Evolutionary conservation across 2,113 vertebrate genomes (phyloP), one percentile per base, ranked within the genome.

Genomic region (Stomatorhinus ivindoensis): DNA sequence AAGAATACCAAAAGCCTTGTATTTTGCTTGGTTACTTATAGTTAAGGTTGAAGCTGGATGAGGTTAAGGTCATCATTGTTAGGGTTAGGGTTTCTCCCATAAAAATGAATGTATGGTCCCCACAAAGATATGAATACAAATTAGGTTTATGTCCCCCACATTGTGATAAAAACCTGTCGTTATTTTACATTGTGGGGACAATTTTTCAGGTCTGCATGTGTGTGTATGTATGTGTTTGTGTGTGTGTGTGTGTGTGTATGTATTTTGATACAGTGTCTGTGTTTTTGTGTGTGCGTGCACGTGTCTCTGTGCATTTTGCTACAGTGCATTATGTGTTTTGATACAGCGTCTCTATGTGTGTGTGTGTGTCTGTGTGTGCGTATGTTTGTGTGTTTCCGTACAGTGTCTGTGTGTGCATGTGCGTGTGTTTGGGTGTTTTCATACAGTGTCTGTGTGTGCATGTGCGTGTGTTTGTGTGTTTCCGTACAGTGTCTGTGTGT

Each of bases 401-500:
- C 92, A 87, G 91, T 19, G 6, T 83, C 86, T 39, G 1, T 9
- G n/a, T n/a, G n/a, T n/a, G n/a, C n/a, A 89, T 88, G 84, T 90
- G 88, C 91, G 65, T 80, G 58, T 88, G 44, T 80, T 0, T 80
- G 47, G 9, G 47, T 48, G 6, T 82, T 48, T 53, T 11, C 35
- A 48, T 80, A 53, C 51, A 61, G 88, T 53, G 61, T 51, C 17
- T 83, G 73, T 15, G 58, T 89, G 85, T 69, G 53, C 5, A 0
- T 73, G 48, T 19, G 48, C 17, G 21, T 24, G 1, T 89, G 46
- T 93, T n/a, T 48, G 80, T 76, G 90, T 80, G 5, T 88, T 82
- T 65, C 19, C 44, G 58, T 76, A 65, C 46, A 35, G 76, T 65
- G 48, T 27, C 80, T 48, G 95, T 95, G 94, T 88, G 84, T 90